Base-by-base conservation (phyloP, 2,797 vertebrate species). In the Natrix natrix region DNA sequence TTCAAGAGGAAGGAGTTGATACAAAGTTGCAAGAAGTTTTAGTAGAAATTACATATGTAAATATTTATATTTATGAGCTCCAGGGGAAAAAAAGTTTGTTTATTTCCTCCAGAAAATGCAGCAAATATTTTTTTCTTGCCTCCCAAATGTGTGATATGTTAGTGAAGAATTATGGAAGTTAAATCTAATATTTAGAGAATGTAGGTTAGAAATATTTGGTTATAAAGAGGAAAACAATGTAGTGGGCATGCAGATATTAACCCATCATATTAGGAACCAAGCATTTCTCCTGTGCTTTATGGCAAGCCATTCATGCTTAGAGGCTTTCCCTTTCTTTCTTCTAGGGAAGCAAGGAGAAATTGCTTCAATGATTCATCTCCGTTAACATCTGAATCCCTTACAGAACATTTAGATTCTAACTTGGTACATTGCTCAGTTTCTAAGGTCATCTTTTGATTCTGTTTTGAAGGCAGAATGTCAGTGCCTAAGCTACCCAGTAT, bases 281-380 rank as follows among this genome's bases (percentile, higher is more conserved):
- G 93, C 89, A 91, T 95, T 61, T 92, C 95, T 95, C 96, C 96
- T 93, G 0, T 88, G 94, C 93, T 92, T 96, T 94, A 90, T 92
- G 93, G 37, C 93, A 96, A 88, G 95, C 93, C 94, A 94, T 96
- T 97, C 88, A 48, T 97, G 96, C 97, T 98, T 97, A 98, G 98
- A 95, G 94, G 78, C 94, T 97, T 94, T 97, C 97, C 96, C 96
- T 98, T 98, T 97, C 97, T 98, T 97, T 98, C 95, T 98, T 98
- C 97, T 96, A 98, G 98, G 98, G 97, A 97, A 97, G 97, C 97
- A 97, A 98, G 97, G 97, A 98, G 97, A 98, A 97, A 97, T 96
- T 96, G 96, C 97, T 97, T 96, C 97, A 98, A 97, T 97, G 98
- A 97, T 95, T 97, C 97, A 97, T 97, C 97, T 97, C 97, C 97